phyloP scores from a whole-genome alignment of 2,113 vertebrate genomes.

The Narcine bancroftii region DNA sequence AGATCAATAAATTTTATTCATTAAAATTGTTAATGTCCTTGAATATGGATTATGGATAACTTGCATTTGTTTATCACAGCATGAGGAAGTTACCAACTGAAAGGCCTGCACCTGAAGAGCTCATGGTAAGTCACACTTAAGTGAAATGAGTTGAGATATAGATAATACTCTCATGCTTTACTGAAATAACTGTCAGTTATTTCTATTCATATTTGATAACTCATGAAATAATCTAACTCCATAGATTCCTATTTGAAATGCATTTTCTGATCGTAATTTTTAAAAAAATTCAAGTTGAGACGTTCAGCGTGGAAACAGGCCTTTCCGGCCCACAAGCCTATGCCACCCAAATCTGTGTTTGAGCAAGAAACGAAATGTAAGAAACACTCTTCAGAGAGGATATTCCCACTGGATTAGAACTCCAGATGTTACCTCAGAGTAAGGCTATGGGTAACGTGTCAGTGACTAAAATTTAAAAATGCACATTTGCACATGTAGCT shows the following conservation, averaged over 20 bases:
- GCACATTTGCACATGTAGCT: no score
- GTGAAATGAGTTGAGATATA: neutral
- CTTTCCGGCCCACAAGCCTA: no score
- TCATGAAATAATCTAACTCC: neutral
- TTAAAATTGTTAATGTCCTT: neutral
- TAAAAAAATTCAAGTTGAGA: no score
- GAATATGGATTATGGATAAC: neutral
- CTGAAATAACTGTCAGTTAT: neutral
- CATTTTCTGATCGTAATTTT: neutral
- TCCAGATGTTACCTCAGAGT: no score
- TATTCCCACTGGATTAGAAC: no score
- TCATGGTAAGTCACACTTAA: conserved; percentile 73
- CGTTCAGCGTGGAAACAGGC: no score
- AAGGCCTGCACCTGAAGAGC: conserved; percentile 85
- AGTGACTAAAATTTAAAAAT: no score
- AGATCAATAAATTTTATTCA: neutral
- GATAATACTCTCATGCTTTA: neutral
- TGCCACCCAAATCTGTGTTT: no score
- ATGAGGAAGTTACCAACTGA: conserved; percentile 92
- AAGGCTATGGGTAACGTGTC: no score
- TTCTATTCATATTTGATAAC: neutral
- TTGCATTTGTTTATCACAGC: conserved; percentile 51
- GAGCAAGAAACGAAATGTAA: no score
- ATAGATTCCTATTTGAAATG: neutral
- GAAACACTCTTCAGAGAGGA: no score